A percentile compares a stretch with the other conserved stretches of the same genome.
Conservation (phyloP, 2,113 vertebrate genomes). For the Hucho hucho region DNA sequence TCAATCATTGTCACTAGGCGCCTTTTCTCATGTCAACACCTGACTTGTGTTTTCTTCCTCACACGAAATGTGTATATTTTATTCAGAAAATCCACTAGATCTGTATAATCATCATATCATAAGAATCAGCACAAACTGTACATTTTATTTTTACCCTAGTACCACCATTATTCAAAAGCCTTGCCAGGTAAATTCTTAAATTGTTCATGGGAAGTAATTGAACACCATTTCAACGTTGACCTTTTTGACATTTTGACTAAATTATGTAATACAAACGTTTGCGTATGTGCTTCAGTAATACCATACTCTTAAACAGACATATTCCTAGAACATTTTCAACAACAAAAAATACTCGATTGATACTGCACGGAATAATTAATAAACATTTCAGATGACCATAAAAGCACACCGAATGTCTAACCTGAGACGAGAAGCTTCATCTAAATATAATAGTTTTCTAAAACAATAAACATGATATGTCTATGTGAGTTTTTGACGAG, state of each 20-base stretch:
- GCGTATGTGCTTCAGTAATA: not conserved
- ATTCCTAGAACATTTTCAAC: not conserved
- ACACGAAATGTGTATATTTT: constrained; percentile 10
- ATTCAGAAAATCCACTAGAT: not conserved
- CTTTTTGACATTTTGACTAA: constrained; percentile 28
- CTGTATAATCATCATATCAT: not conserved
- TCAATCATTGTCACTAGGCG: constrained; percentile 25
- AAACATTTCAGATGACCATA: constrained; percentile 25
- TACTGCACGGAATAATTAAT: constrained; percentile 5
- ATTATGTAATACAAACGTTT: not conserved
- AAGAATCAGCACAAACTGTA: not conserved
- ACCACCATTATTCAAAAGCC: not conserved
- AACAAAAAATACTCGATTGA: not conserved
- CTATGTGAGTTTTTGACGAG: too few species aligned
- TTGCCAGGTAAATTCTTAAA: not conserved
- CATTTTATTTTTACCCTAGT: not conserved
- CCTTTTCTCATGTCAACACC: constrained; percentile 20
- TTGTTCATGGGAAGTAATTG: not conserved
- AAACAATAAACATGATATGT: too few species aligned
- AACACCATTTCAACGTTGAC: not conserved
- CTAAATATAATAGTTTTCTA: not conserved
- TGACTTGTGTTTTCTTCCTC: constrained; percentile 60
- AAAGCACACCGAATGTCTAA: constrained; percentile 47
- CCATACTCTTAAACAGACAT: not conserved
- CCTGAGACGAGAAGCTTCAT: not conserved